Evolutionary conservation across 2,113 vertebrate species (phyloP).

Genomic region (Raja brachyura): DNA sequence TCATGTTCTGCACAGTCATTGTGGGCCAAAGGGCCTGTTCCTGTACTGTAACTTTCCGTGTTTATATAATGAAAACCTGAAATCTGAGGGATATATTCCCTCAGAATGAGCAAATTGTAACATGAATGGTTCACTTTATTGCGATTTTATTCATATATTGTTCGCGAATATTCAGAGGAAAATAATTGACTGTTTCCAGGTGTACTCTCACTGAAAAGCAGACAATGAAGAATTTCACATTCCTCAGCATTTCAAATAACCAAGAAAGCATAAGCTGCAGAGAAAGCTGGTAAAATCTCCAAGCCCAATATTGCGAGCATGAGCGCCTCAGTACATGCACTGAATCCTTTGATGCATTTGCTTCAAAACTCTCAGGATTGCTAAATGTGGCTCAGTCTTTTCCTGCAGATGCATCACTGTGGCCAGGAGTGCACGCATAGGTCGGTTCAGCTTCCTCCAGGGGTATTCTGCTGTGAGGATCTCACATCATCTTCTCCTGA

Average conservation of each 20-base stretch:
- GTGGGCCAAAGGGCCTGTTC: too few species aligned
- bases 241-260: background rate
- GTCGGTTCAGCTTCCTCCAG: background rate
- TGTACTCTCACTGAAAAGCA: background rate
- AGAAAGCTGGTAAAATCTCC: background rate
- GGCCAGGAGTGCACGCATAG: background rate
- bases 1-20: too few species aligned
- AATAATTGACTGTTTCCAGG: background rate
- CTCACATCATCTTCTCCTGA: background rate
- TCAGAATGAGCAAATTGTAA: background rate
- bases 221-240: background rate
- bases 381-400: too few species aligned
- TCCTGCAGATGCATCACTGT: background rate
- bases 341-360: too few species aligned
- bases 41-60: too few species aligned
- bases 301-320: background rate
- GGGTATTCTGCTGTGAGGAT: background rate
- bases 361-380: background rate
- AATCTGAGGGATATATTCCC: too few species aligned
- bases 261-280: background rate
- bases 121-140: background rate
- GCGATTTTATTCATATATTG: background rate
- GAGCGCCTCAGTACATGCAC: background rate
- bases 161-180: background rate
- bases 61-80: too few species aligned